Conservation (phyloP, 2,888 invertebrate species). For the Acanthosoma haemorrhoidale region DNA sequence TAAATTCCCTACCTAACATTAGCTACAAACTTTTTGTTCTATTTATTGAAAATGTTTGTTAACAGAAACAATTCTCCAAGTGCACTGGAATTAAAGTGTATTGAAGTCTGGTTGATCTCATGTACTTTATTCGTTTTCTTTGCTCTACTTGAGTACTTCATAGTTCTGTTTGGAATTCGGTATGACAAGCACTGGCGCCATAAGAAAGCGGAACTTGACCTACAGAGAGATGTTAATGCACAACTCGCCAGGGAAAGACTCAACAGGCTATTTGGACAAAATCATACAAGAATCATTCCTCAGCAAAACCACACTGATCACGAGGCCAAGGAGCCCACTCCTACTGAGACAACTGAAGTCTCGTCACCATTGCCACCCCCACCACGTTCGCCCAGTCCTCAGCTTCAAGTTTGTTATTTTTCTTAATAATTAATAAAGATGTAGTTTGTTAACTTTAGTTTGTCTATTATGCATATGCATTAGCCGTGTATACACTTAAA, state of each 20-base stretch:
- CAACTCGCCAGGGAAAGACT: slow-evolving; percentile 44
- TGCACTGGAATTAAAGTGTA: slow-evolving; percentile 58
- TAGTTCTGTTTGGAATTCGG: slow-evolving; percentile 59
- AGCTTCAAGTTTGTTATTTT: not conserved
- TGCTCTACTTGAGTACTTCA: slow-evolving; percentile 59
- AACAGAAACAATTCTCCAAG: slow-evolving; percentile 60
- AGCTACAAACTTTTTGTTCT: no score
- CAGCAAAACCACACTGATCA: slow-evolving; percentile 38
- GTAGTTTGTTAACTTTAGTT: no score
- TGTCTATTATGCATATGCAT: no score
- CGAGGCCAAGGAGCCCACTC: not conserved
- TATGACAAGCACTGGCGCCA: slow-evolving; percentile 60
- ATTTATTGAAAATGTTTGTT: slow-evolving; percentile 34
- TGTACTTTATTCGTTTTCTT: slow-evolving; percentile 61
- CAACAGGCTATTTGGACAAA: slow-evolving; percentile 46
- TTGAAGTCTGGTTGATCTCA: slow-evolving; percentile 62
- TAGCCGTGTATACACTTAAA: no score
- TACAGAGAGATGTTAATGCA: slow-evolving; percentile 17
- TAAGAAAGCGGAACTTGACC: slow-evolving; percentile 43
- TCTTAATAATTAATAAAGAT: not conserved
- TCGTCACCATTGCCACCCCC: not conserved
- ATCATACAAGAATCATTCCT: slow-evolving; percentile 41
- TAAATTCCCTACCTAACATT: no score
- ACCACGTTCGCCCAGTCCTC: not conserved
- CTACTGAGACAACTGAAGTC: not conserved